A percentile compares a stretch with the other conserved stretches of the same genome.
Evolutionary conservation across 92 coral and sea anemone species (phyloP).

Genomic region (Epizoanthus scotinus): DNA sequence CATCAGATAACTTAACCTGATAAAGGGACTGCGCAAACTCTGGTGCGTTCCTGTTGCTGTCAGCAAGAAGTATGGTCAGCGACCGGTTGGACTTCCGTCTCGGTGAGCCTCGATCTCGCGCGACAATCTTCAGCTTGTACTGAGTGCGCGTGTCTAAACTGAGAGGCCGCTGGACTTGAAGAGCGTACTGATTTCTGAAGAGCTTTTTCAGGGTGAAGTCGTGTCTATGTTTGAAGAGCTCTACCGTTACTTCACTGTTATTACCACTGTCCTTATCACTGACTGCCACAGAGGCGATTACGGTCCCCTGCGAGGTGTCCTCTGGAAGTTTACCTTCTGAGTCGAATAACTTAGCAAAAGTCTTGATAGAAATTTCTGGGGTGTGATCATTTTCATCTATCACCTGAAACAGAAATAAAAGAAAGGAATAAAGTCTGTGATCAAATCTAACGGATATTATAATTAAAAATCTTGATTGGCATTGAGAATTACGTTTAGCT

Average conservation of each 20-base stretch:
- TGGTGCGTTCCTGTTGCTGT: conserved; percentile 89
- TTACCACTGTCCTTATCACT: conserved; percentile 75
- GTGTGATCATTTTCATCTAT: conserved; percentile 90
- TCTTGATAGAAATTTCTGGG: conserved; percentile 61
- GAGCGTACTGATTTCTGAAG: conserved; percentile 59
- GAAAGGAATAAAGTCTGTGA: not conserved
- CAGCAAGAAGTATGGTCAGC: conserved; percentile 58
- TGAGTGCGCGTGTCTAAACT: conserved; percentile 61
- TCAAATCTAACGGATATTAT: conserved; percentile 8
- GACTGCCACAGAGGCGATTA: conserved; percentile 70
- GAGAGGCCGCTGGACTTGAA: conserved; percentile 61
- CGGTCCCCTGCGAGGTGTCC: conserved; percentile 59
- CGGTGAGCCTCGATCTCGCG: conserved; percentile 85
- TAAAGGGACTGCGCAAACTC: conserved; percentile 54
- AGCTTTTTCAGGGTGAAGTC: conserved; percentile 66
- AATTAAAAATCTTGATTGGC: conserved; percentile 2
- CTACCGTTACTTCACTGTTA: conserved; percentile 72
- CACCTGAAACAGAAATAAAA: conserved; percentile 51
- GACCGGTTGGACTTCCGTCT: conserved; percentile 41
- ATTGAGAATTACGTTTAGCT: not conserved
- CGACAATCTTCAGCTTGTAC: conserved; percentile 72
- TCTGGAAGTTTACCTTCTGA: conserved; percentile 73
- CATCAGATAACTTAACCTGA: conserved; percentile 58
- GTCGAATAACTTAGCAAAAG: conserved; percentile 35
- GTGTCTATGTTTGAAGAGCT: conserved; percentile 49